Evolutionary conservation across 2,797 vertebrate genomes (phyloP), one percentile per base, ranked within the genome.

Genomic region (Muraenolepis orangiensis): DNA sequence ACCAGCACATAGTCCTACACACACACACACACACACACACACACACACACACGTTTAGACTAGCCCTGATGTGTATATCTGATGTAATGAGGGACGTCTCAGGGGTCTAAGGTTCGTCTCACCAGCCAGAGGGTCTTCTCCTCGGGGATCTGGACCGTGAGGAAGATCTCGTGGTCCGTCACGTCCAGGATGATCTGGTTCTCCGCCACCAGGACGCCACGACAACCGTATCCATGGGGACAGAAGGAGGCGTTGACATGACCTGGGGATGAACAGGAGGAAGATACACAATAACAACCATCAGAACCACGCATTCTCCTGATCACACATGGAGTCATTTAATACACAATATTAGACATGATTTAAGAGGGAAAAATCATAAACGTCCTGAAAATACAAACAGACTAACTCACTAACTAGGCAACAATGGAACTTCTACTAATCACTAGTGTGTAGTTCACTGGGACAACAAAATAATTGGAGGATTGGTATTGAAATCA

Each of bases 41-140:
- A 64, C 61, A 23, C 61, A 64, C 61, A 69, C 30, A n/a, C 67
- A 67, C 32, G 40, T 42, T 14, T 16, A 42, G 40, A 42, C 40
- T n/a, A 42, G 40, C 40, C 13, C 12, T 14, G 13, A 14, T 42
- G 40, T 42, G 42, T 61, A 6, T 23, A 16, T 31, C 0, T 13
- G 31, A 68, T 32, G 18, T 68, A 68, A 68, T 68, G 14, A 14
- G 31, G 10, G 0, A 20, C 1, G 23, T n/a, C 23, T 26, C 3
- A 69, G 32, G 26, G 31, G 18, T 6, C n/a, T n/a, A n/a, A n/a
- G 14, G 1, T 20, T 2, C 10, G 23, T 66, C 64, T 66, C 73
- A 98, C 98, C 95, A 99, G 91, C 98, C 97, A 99, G 82, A 99
- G 88, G 2, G 91, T 95, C 64, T 90, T 96, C 74, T 86, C 94